Base-by-base conservation (phyloP, 2,888 invertebrate genomes). In the Clepsis dumicolana region DNA sequence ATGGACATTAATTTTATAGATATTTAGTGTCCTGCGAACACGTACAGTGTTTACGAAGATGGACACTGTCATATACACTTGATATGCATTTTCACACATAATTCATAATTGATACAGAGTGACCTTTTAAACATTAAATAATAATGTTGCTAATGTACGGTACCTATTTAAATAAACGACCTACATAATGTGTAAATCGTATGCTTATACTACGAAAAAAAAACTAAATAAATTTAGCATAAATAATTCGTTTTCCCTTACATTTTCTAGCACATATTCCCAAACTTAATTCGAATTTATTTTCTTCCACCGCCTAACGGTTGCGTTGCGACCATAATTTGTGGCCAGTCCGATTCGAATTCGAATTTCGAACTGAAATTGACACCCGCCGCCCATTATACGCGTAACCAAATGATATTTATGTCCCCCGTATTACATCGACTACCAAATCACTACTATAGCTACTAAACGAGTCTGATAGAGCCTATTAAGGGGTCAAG, bases 401-500 rank as follows among this genome's bases (percentile, higher is more conserved):
- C 60, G 32, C 21, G 32, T 48, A 63, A 44, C 41, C 52, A 12
- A 60, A 21, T n/a, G 35, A 54, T 54, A 67, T 67, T 62, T 67
- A 62, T 56, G 38, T 27, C 54, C 27, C n/a, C 44, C 29, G 44
- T 14, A 32, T 27, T 44, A 53, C 61, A 63, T 48, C 53, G 66
- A 63, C 63, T 67, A 62, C 56, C 48, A 61, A 62, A 44, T 38
- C 54, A 41, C 66, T 66, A 56, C 61, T 57, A 56, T 35, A 24
- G 56, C 62, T 67, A 62, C 66, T 54, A 48, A 66, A 67, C 35
- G 62, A 29, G 27, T 63, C 16, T 16, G 38, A 67, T 67, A 41
- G 41, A 18, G 54, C 50, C 14, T 18, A 25, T 63, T 57, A 14
- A 25, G 56, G 29, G 52, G 56, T 35, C 65, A 59, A 32, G 18